phyloP scores from a whole-genome alignment of 2,888 invertebrate species.

The Emesis furor region DNA sequence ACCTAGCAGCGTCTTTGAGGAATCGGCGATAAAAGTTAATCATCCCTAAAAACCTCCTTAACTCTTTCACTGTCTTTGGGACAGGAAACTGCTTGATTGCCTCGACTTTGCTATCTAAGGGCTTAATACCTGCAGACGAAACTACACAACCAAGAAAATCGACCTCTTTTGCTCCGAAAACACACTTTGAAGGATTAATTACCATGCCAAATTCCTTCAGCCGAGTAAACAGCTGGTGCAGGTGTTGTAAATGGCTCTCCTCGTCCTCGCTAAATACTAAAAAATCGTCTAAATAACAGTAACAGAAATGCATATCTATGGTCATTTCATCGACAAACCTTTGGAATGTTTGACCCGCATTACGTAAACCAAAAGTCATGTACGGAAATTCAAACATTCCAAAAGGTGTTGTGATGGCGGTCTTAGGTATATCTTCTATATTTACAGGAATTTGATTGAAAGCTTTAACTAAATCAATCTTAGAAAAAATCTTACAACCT shows the following conservation, averaged over 20 bases:
- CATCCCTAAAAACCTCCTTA: constrained; percentile 60
- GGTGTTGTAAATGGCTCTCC: background rate
- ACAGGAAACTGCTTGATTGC: constrained; percentile 41
- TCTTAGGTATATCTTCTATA: constrained; percentile 73
- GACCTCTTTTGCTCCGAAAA: too few relatives aligned
- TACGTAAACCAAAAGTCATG: background rate
- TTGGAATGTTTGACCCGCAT: background rate
- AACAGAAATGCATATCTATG: constrained; percentile 74
- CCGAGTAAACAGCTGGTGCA: constrained; percentile 5
- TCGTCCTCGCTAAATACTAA: constrained; percentile 18
- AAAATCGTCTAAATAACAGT: background rate
- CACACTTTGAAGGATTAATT: background rate
- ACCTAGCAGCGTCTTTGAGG: constrained; percentile 43
- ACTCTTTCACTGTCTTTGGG: constrained; percentile 43
- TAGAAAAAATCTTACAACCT: background rate
- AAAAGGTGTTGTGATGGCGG: constrained; percentile 62
- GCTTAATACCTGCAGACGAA: constrained; percentile 47
- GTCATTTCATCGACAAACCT: constrained; percentile 75
- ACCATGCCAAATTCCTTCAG: constrained; percentile 16
- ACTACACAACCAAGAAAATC: too few relatives aligned
- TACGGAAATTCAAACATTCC: background rate
- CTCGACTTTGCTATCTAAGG: constrained; percentile 27
- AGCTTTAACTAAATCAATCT: constrained; percentile 64
- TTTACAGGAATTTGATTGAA: constrained; percentile 82
- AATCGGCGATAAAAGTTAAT: constrained; percentile 54